Base-by-base conservation (phyloP, 2,888 invertebrate genomes). In the Octonoba sinensis region DNA sequence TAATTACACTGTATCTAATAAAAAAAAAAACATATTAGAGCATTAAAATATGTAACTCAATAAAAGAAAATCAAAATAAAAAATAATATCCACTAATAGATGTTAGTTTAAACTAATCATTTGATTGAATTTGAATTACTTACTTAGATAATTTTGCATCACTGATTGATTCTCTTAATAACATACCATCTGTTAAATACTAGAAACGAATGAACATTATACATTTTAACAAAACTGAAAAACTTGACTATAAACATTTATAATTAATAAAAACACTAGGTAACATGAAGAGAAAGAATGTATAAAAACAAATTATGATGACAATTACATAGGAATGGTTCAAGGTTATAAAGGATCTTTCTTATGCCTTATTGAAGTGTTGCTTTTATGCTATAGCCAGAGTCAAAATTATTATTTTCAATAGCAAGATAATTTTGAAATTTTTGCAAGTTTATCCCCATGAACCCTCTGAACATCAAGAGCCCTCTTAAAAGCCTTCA, bases 141-240 rank as follows among this genome's bases (percentile, higher is more conserved):
- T 71, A 88, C 88, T 86, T 86, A 83, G 86, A 87, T 72, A 89
- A 85, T n/a, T 88, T 82, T 20, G 89, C 88, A 87, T 91, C 91
- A 70, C 88, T 89, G 87, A 97, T 93, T 0, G 97, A 95, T 90
- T 98, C 97, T 74, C 97, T 91, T 4, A 98, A 90, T 86, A 98
- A 89, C 92, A 96, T 96, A 57, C 98, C 98, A 90, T 98, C 98
- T 3, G 98, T 98, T 87, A 97, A 90, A 88, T 94, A 98, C 87
- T 95, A 49, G 44, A 77, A 72, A 27, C 49, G 51, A 67, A 65
- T 74, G 74, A 44, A 65, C 47, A 15, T 13, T 65, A 13, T 12
- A 13, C 12, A 44, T 22, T 65, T 46, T 15, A 47, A 46, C 36
- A 8, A 3, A 54, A 54, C 1, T 13, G 20, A 54, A 54, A 54